phyloP scores from a whole-genome alignment of 35 echinoderm and acorn worm genomes.

The Lytechinus pictus region DNA sequence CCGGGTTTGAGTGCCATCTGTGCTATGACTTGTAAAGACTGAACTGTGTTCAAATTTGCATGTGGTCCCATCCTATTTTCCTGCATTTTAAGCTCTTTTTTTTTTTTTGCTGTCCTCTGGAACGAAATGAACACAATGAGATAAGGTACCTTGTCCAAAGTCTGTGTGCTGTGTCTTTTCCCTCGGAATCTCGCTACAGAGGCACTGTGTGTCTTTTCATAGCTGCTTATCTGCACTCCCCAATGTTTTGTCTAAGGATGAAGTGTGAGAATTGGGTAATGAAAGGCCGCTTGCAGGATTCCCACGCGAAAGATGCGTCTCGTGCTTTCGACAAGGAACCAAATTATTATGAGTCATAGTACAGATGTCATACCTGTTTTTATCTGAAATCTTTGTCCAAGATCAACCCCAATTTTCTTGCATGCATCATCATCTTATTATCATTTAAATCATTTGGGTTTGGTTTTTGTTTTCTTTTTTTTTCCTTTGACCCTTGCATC shows the following conservation, averaged over 20 bases:
- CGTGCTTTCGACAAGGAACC: background rate
- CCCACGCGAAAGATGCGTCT: too few relatives aligned
- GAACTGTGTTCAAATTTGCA: background rate
- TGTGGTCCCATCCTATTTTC: background rate
- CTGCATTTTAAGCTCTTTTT: background rate
- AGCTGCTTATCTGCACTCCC: too few relatives aligned
- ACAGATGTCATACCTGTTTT: background rate
- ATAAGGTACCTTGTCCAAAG: too few relatives aligned
- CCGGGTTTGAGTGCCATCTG: background rate
- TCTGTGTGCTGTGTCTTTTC: too few relatives aligned
- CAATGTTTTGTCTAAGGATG: too few relatives aligned
- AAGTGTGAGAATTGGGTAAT: too few relatives aligned
- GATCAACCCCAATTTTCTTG: background rate
- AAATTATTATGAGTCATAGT: background rate
- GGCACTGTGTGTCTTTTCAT: too few relatives aligned
- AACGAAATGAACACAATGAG: too few relatives aligned
- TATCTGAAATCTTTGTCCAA: background rate
- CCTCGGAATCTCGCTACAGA: too few relatives aligned
- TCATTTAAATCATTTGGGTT: constrained; percentile 39
- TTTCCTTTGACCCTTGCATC: constrained; percentile 19
- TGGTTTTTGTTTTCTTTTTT: constrained; percentile 39
- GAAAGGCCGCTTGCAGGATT: too few relatives aligned
- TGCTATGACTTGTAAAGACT: background rate
- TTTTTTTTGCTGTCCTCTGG: background rate
- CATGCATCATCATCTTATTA: constrained; percentile 45